Evolutionary conservation across 2,888 invertebrate genomes (phyloP).

Genomic region (Disparrhopalites patrizii): DNA sequence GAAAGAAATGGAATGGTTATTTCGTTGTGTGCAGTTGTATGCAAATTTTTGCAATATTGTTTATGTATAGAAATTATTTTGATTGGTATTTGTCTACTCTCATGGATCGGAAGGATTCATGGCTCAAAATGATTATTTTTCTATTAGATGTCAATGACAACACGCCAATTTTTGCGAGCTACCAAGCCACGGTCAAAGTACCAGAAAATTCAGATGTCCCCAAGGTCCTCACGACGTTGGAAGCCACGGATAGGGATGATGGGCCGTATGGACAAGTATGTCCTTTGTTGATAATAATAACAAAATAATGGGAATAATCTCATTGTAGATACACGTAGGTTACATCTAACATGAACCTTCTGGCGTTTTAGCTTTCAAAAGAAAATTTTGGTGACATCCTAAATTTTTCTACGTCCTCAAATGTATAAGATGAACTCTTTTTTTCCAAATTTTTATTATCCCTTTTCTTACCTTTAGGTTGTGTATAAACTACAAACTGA

Average conservation of each 20-base stretch:
- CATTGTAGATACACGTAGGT: too few relatives aligned
- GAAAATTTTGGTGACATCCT: not conserved
- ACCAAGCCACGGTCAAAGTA: constrained; percentile 74
- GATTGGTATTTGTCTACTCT: too few relatives aligned
- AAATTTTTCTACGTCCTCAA: not conserved
- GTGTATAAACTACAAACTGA: constrained; percentile 80
- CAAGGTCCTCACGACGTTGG: constrained; percentile 70
- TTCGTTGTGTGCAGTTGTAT: too few relatives aligned
- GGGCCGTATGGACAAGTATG: constrained; percentile 83
- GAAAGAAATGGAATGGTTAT: too few relatives aligned
- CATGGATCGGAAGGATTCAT: not conserved
- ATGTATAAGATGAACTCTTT: not conserved
- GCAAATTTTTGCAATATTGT: too few relatives aligned
- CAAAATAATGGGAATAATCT: not conserved
- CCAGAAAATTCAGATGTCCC: constrained; percentile 70
- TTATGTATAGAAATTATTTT: too few relatives aligned
- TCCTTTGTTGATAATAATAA: not conserved
- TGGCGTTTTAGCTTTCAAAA: too few relatives aligned
- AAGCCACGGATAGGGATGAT: constrained; percentile 84
- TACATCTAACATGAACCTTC: too few relatives aligned
- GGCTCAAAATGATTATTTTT: not conserved
- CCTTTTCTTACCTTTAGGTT: constrained; percentile 55
- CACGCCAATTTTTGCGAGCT: constrained; percentile 74
- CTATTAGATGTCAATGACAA: constrained; percentile 40
- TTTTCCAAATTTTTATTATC: not conserved